These are phyloP conservation scores for Ligdia adustata DNA, from an alignment of 2,888 invertebrate genomes.

Conservation along the genomic window DNA sequence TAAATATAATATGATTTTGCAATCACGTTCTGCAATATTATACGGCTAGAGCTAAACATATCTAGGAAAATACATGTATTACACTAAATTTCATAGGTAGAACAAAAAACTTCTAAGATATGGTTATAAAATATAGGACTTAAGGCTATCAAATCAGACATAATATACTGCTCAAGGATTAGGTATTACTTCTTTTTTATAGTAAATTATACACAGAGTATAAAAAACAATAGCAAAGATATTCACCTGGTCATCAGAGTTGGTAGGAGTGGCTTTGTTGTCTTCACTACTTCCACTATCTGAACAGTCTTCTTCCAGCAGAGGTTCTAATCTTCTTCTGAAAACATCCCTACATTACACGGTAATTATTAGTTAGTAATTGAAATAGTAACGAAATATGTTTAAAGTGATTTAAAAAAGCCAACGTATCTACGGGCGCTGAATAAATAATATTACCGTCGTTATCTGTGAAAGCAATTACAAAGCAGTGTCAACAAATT, in stretches of 20 bases:
- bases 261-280: conserved; percentile 76
- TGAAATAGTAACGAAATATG: conserved; percentile 4
- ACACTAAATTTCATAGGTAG: too few relatives aligned
- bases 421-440: conserved; percentile 14
- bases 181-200: too few relatives aligned
- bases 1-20: too few relatives aligned
- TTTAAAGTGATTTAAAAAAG: conserved; percentile 11
- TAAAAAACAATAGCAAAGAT: conserved; percentile 45
- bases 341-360: conserved; percentile 74
- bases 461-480: conserved; percentile 24
- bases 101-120: too few relatives aligned
- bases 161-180: too few relatives aligned
- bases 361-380: conserved; percentile 43
- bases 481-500: conserved; percentile 9
- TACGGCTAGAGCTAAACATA: too few relatives aligned
- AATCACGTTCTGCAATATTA: too few relatives aligned
- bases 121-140: too few relatives aligned
- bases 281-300: conserved; percentile 84
- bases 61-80: too few relatives aligned
- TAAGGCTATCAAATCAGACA: too few relatives aligned
- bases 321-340: conserved; percentile 90
- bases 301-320: conserved; percentile 92
- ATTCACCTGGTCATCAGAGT: conserved; percentile 82
- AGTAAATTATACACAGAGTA: too few relatives aligned
- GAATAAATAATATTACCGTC: conserved; percentile 13